phyloP scores from a whole-genome alignment of 2,113 vertebrate genomes.

The Dromiciops gliroides region DNA sequence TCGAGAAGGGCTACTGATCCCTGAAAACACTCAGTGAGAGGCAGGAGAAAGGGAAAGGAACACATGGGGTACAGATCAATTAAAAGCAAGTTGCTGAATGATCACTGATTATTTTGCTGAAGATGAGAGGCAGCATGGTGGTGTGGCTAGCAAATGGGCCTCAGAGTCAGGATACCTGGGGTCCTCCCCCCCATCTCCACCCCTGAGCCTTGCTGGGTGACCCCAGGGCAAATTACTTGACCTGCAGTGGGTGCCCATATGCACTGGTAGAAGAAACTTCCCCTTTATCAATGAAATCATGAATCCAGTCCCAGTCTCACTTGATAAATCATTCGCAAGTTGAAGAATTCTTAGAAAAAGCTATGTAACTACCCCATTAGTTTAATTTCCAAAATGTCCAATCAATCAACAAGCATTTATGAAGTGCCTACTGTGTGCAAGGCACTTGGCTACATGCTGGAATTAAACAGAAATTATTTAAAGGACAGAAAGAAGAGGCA shows the following conservation, averaged over 20 bases:
- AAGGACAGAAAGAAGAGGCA: neutral
- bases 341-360: neutral
- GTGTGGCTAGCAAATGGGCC: neutral
- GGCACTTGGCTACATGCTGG: neutral
- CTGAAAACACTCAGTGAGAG: neutral
- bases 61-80: neutral
- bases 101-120: neutral
- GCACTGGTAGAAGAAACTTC: neutral
- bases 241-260: neutral
- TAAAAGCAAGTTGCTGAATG: neutral
- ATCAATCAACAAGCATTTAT: neutral
- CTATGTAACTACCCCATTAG: neutral
- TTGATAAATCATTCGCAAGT: neutral
- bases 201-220: neutral
- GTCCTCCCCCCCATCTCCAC: neutral
- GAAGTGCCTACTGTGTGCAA: neutral
- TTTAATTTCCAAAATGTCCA: slow-evolving; percentile 13
- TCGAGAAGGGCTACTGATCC: neutral
- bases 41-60: neutral
- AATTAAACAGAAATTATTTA: neutral
- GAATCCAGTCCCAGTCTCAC: neutral
- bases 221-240: neutral
- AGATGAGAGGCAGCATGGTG: neutral
- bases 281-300: neutral
- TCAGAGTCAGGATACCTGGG: neutral